phyloP scores from a whole-genome alignment of 2,113 vertebrate genomes.

The Oncorhynchus nerka region DNA sequence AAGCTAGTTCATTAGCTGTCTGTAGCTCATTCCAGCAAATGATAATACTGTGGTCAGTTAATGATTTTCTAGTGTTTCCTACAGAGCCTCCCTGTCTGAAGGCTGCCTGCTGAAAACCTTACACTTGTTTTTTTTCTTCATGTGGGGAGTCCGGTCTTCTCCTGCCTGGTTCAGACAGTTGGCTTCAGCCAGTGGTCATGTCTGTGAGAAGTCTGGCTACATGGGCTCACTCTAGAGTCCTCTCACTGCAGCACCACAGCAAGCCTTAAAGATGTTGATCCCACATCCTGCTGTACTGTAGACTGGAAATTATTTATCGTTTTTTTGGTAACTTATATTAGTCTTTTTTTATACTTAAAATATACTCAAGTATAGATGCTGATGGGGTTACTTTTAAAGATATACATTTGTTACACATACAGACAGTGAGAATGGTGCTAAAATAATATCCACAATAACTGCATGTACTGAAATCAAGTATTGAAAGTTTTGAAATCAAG shows the following conservation, averaged over 20 bases:
- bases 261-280: constrained; percentile 51
- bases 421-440: no score
- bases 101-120: constrained; percentile 83
- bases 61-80: constrained; percentile 99
- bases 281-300: constrained; percentile 45
- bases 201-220: constrained; percentile 57
- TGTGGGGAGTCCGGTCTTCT: constrained; percentile 70
- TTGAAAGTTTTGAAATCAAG: constrained; percentile 18
- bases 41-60: constrained; percentile 99
- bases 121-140: constrained; percentile 45
- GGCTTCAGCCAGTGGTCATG: constrained; percentile 56
- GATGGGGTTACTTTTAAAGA: no score
- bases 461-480: no score
- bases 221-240: constrained; percentile 56
- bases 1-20: constrained; percentile 93
- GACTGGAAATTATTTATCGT: constrained; percentile 17
- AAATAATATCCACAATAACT: no score
- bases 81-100: constrained; percentile 92
- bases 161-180: constrained; percentile 72
- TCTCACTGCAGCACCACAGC: constrained; percentile 49
- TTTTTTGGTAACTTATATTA: neutral
- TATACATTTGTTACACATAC: no score
- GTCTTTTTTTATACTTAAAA: neutral
- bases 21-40: constrained; percentile 88
- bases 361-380: no score